Conservation (phyloP, 2,797 vertebrate genomes). For the Gallinago stenura region DNA sequence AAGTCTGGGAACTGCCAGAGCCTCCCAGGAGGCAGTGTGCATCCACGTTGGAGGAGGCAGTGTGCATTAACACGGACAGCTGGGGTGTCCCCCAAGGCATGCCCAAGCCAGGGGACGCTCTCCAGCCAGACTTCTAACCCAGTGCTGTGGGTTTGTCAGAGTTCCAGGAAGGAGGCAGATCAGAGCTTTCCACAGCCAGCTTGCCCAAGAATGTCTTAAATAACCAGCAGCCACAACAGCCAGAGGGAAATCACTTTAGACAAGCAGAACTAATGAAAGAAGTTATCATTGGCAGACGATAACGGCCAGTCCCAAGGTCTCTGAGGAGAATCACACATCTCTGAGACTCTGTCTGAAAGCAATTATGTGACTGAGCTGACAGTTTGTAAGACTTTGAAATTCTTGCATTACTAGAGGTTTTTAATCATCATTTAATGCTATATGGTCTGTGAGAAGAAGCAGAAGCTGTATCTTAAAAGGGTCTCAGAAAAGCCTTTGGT, state of each 20-base stretch:
- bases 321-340: background rate
- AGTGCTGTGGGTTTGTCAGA: rapidly evolving
- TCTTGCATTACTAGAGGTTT: background rate
- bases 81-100: background rate
- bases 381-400: background rate
- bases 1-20: background rate
- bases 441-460: background rate
- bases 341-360: background rate
- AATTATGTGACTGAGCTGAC: background rate
- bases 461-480: background rate
- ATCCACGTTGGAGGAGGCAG: rapidly evolving
- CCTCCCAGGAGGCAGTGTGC: background rate
- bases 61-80: rapidly evolving
- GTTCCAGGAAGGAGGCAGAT: background rate
- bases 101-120: background rate
- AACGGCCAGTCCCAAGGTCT: background rate
- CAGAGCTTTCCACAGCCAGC: background rate
- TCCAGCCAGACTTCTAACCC: background rate
- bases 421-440: background rate
- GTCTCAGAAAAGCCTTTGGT: background rate
- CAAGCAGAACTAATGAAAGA: conserved; percentile 36
- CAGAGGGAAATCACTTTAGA: background rate
- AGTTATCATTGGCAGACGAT: background rate
- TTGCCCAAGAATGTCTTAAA: background rate
- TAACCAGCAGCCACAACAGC: background rate